Base-by-base conservation (phyloP, 2,888 invertebrate species). In the Actias luna region DNA sequence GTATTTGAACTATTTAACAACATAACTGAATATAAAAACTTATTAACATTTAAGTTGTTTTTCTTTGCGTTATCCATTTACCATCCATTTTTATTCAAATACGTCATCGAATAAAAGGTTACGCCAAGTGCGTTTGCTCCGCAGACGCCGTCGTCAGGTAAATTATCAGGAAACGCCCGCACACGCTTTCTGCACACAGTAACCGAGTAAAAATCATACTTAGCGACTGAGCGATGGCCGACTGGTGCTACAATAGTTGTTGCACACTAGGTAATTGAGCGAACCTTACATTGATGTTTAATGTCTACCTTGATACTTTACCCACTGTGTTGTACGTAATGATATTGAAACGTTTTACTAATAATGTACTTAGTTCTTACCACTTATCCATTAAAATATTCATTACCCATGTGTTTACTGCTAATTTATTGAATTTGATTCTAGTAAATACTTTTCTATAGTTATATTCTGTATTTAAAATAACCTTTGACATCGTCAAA, bases 111-210 rank as follows among this genome's bases (percentile, higher is more conserved):
- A 81, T 74, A 75, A 76, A 72, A 72, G 76, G 85, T 86, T 79
- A 84, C 81, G 82, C 78, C 86, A 75, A 75, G 71, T 81, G 82
- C 78, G 74, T 25, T 77, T 70, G 22, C 5, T 69, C 74, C 76
- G 78, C 70, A 78, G 79, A 79, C 77, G 80, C 10, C 14, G 81
- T 80, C 84, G 82, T 77, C 79, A 68, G 66, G 83, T 83, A 85
- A 88, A 88, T 90, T 89, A 87, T 85, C 84, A 86, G 78, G 77
- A 80, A 80, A 80, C 87, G 81, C 84, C 85, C 73, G 81, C 83
- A 78, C 84, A 92, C 91, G 91, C 92, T 92, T 92, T 92, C 92
- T 91, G 91, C 84, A 85, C 92, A 88, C 87, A 74, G 77, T 88
- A 89, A 82, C 78, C 71, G 70, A 76, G 71, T 78, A 85, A 89